These are phyloP conservation scores for Proctacanthus coquilletti DNA, from an alignment of 1,140 invertebrate genomes.

Conservation along the genomic window DNA sequence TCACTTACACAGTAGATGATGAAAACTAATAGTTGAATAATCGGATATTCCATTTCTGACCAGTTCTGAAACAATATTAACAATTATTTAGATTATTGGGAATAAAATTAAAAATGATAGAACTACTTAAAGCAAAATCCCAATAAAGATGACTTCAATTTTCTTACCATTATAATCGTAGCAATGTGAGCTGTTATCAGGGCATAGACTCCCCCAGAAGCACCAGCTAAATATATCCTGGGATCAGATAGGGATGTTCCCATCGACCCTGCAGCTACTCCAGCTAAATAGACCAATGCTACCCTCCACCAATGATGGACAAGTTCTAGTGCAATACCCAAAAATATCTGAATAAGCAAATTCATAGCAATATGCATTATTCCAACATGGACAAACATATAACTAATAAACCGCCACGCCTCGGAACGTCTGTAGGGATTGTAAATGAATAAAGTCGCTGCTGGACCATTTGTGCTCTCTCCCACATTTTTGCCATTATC, in stretches of 20 bases:
- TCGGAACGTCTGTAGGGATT: slow-evolving; percentile 75
- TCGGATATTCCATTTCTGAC: slow-evolving; percentile 79
- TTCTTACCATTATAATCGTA: slow-evolving; percentile 74
- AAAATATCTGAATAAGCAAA: slow-evolving; percentile 75
- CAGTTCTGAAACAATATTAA: slow-evolving; percentile 55
- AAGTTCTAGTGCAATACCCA: slow-evolving; percentile 88
- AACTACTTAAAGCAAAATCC: slow-evolving; percentile 10
- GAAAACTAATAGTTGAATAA: slow-evolving; percentile 63
- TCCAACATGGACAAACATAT: slow-evolving; percentile 96
- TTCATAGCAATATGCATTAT: slow-evolving; percentile 78
- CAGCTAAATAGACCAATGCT: slow-evolving; percentile 59
- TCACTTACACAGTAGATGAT: slow-evolving; percentile 56
- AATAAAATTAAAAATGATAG: slow-evolving; percentile 1
- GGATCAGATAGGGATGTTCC: slow-evolving; percentile 85
- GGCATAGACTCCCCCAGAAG: slow-evolving; percentile 92
- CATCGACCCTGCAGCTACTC: slow-evolving; percentile 72
- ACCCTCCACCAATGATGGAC: slow-evolving; percentile 91
- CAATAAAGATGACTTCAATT: slow-evolving; percentile 7
- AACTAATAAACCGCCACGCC: slow-evolving; percentile 84
- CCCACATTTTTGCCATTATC: slow-evolving; percentile 24
- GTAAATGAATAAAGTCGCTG: slow-evolving; percentile 70
- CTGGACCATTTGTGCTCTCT: slow-evolving; percentile 46
- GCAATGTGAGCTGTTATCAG: slow-evolving; percentile 89
- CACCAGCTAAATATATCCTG: slow-evolving; percentile 73
- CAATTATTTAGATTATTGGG: background rate